These are phyloP conservation scores for Emys orbicularis DNA, from an alignment of 2,797 vertebrate species.

Conservation along the genomic window DNA sequence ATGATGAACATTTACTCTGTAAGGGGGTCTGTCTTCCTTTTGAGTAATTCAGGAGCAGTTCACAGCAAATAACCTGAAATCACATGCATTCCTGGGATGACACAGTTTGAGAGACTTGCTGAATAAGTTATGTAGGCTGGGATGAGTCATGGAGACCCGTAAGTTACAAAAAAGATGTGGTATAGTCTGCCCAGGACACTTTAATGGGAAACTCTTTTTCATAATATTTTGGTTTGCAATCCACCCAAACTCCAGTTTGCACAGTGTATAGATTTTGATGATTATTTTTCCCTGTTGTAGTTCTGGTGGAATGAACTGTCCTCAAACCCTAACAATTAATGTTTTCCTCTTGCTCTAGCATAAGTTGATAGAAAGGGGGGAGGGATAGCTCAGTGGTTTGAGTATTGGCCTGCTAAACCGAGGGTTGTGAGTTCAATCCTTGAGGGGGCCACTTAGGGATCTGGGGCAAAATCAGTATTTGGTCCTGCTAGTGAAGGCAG, in stretches of 20 bases:
- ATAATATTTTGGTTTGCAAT: slow-evolving; percentile 29
- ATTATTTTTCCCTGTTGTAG: slow-evolving; percentile 24
- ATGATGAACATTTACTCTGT: background rate
- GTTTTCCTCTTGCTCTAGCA: background rate
- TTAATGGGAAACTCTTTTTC: background rate
- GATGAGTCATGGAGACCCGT: background rate
- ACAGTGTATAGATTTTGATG: background rate
- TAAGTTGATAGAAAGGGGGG: slow-evolving; percentile 26
- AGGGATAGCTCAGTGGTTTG: no score
- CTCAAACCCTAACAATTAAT: slow-evolving; percentile 22
- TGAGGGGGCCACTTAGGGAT: no score
- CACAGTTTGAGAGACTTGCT: rapidly evolving
- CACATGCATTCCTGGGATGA: rapidly evolving
- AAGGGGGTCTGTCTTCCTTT: background rate
- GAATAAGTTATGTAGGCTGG: background rate
- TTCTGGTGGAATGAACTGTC: slow-evolving; percentile 32
- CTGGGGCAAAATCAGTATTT: no score
- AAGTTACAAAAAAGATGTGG: background rate
- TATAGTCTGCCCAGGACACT: background rate
- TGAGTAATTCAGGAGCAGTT: background rate
- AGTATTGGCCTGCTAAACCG: no score
- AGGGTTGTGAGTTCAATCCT: no score
- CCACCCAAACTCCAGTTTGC: background rate
- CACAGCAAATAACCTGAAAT: background rate
- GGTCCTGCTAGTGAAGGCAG: no score